phyloP scores from a whole-genome alignment of 2,888 invertebrate species.

The Sabellastarte sp. region DNA sequence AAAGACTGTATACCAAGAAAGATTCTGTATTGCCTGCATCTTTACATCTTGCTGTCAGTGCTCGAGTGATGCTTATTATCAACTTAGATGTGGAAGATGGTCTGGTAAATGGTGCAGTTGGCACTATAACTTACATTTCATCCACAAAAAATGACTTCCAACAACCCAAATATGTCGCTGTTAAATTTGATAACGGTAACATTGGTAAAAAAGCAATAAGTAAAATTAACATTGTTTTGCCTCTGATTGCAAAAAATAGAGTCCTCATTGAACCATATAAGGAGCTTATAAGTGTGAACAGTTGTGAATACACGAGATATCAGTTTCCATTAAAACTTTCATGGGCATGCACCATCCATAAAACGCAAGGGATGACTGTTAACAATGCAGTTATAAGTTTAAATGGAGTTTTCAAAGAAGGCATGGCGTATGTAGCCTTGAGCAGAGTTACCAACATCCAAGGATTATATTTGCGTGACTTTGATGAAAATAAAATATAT shows the following conservation, averaged over 20 bases:
- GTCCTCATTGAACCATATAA: no score
- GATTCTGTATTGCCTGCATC: background rate
- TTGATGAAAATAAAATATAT: background rate
- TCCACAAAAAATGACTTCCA: background rate
- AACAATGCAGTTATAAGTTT: background rate
- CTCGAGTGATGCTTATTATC: background rate
- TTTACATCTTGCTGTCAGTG: background rate
- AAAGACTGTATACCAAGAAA: no score
- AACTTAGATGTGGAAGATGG: constrained; percentile 2
- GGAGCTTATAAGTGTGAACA: no score
- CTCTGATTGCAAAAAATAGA: no score
- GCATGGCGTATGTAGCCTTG: background rate
- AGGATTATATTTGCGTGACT: background rate
- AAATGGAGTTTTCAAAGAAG: background rate
- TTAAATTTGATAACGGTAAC: background rate
- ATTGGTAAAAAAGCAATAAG: no score
- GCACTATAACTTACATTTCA: background rate
- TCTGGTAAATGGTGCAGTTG: background rate
- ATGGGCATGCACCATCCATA: constrained; percentile 4
- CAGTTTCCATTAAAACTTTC: background rate
- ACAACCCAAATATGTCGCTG: background rate
- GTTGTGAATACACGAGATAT: background rate
- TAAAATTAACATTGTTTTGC: no score
- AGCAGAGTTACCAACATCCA: background rate
- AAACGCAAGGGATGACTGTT: constrained; percentile 1